Conservation (phyloP, 2,888 invertebrate species). For the Leucophenga montana region DNA sequence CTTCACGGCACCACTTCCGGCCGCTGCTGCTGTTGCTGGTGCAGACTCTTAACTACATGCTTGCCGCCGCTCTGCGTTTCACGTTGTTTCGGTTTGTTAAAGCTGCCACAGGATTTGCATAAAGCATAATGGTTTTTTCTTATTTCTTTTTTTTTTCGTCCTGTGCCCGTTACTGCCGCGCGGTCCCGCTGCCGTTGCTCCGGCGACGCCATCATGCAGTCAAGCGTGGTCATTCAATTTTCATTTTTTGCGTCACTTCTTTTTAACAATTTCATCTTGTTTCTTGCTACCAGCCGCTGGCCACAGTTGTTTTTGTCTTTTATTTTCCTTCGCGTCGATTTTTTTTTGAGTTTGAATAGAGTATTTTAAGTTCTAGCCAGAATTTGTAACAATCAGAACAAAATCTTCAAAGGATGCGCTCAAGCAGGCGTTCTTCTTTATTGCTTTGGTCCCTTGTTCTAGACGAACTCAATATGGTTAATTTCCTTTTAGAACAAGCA, state of each 20-base stretch:
- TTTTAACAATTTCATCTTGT: conserved; percentile 28
- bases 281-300: conserved; percentile 19
- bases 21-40: background rate
- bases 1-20: background rate
- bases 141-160: conserved; percentile 30
- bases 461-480: too few species aligned
- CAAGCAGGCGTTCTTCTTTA: too few species aligned
- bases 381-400: too few species aligned
- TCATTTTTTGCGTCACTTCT: conserved; percentile 38
- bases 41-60: background rate
- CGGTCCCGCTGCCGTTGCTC: background rate
- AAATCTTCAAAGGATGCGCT: too few species aligned
- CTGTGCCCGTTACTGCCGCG: background rate
- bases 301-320: conserved; percentile 53
- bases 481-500: too few species aligned
- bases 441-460: too few species aligned
- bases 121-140: conserved; percentile 64
- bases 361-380: too few species aligned
- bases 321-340: too few species aligned
- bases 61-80: background rate
- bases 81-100: conserved; percentile 43
- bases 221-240: conserved; percentile 60
- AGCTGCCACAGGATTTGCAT: conserved; percentile 63
- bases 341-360: conserved; percentile 19
- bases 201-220: conserved; percentile 31